These are phyloP conservation scores for Lordiphosa clarofinis DNA, from an alignment of 1,140 invertebrate species.

Conservation along the genomic window DNA sequence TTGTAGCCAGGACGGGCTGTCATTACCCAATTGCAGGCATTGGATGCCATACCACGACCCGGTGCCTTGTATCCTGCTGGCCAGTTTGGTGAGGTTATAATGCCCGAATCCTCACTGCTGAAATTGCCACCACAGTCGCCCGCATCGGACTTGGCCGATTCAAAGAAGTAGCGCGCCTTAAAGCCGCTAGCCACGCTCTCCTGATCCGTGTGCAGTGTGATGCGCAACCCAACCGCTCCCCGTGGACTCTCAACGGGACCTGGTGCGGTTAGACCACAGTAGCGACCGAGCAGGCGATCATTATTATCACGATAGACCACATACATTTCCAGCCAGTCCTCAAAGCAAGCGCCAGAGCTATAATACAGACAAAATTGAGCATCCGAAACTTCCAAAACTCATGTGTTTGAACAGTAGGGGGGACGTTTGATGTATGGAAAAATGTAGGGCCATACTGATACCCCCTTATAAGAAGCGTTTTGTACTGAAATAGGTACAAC, in stretches of 20 bases:
- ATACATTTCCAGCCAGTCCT: constrained; percentile 96
- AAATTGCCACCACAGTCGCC: constrained; percentile 96
- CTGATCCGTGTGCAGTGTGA: constrained; percentile 91
- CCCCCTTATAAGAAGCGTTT: too few relatives aligned
- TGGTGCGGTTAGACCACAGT: constrained; percentile 90
- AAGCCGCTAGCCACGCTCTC: constrained; percentile 93
- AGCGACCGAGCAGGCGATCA: constrained; percentile 90
- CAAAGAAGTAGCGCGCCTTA: constrained; percentile 93
- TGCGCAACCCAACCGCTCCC: constrained; percentile 89
- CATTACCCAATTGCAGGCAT: constrained; percentile 96
- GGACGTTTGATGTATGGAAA: too few relatives aligned
- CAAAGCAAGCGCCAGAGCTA: constrained; percentile 88
- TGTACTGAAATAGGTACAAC: too few relatives aligned
- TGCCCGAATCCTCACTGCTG: constrained; percentile 90
- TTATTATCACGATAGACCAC: constrained; percentile 90
- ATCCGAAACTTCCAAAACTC: too few relatives aligned
- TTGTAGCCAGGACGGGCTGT: constrained; percentile 89
- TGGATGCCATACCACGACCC: constrained; percentile 86
- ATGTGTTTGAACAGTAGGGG: too few relatives aligned
- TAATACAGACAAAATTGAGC: constrained; percentile 1
- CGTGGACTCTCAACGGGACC: constrained; percentile 94
- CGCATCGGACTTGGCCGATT: constrained; percentile 90
- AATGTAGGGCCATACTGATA: too few relatives aligned
- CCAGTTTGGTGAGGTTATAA: constrained; percentile 93
- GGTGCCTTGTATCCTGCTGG: constrained; percentile 92